Evolutionary conservation across 2,797 vertebrate species (phyloP).

Genomic region (Mionectes olivaceus): DNA sequence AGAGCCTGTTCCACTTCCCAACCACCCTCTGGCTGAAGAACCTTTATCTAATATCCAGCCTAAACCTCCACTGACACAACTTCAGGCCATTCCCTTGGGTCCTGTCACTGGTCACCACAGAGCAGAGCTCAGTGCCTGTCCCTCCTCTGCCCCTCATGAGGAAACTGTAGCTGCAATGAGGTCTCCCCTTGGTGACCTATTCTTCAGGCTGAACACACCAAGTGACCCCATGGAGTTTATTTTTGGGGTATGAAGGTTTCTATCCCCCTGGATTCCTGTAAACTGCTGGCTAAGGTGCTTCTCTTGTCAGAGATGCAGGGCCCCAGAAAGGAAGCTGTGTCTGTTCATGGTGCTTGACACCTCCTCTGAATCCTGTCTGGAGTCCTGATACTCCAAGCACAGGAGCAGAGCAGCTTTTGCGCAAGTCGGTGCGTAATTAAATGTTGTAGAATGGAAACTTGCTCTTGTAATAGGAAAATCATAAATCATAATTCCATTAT

Average conservation of each 20-base stretch:
- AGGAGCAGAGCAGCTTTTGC: neutral
- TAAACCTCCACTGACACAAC: neutral
- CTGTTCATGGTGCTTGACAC: rapidly evolving
- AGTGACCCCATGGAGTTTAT: neutral
- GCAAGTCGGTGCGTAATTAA: neutral
- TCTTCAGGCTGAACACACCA: neutral
- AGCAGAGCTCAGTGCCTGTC: neutral
- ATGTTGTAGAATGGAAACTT: neutral
- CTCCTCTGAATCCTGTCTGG: neutral
- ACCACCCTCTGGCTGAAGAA: neutral
- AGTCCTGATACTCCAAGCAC: neutral
- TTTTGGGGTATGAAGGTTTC: neutral
- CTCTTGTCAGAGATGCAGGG: neutral
- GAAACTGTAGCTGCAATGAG: neutral
- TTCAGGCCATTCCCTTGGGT: neutral
- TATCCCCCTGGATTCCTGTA: neutral
- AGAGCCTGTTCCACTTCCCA: neutral
- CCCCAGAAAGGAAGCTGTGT: rapidly evolving
- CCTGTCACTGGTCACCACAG: neutral
- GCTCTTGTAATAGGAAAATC: neutral
- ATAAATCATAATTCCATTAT: conserved; percentile 51
- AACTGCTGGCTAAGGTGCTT: neutral
- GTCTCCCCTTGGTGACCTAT: neutral
- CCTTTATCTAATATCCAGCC: neutral
- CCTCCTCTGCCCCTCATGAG: neutral